phyloP scores from a whole-genome alignment of 2,888 invertebrate species.

The Acronicta leporina region DNA sequence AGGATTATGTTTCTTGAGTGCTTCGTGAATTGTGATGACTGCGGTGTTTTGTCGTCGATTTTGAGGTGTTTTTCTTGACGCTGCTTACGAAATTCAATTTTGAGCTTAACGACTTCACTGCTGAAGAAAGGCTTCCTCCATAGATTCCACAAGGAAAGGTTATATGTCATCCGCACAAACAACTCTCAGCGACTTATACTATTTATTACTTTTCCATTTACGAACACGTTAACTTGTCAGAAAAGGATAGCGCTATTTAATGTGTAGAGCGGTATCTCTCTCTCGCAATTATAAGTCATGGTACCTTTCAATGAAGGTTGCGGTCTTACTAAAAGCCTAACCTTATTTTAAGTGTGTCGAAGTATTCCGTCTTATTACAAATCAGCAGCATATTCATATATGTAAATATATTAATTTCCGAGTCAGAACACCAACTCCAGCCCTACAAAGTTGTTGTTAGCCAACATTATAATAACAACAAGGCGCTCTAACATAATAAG shows the following conservation, averaged over 20 bases:
- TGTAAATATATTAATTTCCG: constrained; percentile 62
- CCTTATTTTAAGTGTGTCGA: neutral
- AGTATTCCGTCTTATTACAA: constrained; percentile 36
- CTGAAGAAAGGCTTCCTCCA: too few relatives aligned
- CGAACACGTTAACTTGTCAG: too few relatives aligned
- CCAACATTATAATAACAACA: constrained; percentile 68
- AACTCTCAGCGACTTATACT: too few relatives aligned
- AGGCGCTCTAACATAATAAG: constrained; percentile 63
- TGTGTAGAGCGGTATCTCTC: too few relatives aligned
- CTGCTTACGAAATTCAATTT: too few relatives aligned
- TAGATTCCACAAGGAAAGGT: too few relatives aligned
- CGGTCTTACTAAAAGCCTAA: neutral
- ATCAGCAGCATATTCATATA: constrained; percentile 49
- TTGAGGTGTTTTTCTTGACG: constrained; percentile 15
- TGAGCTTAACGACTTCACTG: too few relatives aligned
- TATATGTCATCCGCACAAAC: too few relatives aligned
- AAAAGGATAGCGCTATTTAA: too few relatives aligned
- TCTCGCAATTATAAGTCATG: too few relatives aligned
- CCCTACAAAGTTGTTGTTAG: constrained; percentile 60
- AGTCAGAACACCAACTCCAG: constrained; percentile 60
- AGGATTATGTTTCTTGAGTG: constrained; percentile 75
- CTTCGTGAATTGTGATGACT: constrained; percentile 66
- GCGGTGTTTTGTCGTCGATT: constrained; percentile 48
- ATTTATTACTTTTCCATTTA: too few relatives aligned
- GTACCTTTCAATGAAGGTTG: too few relatives aligned